Evolutionary conservation across 2,113 vertebrate genomes (phyloP).

Genomic region (Sinocyclocheilus rhinocerous): DNA sequence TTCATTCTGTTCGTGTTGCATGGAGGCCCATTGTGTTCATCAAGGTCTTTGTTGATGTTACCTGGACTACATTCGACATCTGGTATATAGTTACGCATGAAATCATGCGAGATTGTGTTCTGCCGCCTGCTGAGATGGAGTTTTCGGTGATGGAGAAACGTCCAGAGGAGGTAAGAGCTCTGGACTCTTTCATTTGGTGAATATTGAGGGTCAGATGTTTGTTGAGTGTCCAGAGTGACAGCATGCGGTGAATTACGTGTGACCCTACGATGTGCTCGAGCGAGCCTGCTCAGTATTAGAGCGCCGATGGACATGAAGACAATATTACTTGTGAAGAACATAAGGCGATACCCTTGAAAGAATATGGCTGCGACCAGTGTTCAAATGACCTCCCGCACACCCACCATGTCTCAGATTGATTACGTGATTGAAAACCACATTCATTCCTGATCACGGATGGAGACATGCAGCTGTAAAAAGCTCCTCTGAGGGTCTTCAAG

Average conservation of each 20-base stretch:
- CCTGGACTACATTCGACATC: not conserved
- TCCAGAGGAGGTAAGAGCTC: not conserved
- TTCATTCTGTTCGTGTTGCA: not conserved
- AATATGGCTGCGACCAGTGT: slow-evolving; percentile 33
- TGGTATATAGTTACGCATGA: not conserved
- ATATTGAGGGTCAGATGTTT: slow-evolving; percentile 14
- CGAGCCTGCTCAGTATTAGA: slow-evolving; percentile 15
- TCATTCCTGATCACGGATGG: slow-evolving; percentile 68
- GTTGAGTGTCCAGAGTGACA: slow-evolving; percentile 13
- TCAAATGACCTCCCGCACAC: slow-evolving; percentile 61
- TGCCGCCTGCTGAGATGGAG: not conserved
- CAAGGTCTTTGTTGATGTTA: not conserved
- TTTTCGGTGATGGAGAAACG: not conserved
- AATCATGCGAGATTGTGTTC: not conserved
- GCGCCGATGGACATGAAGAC: not conserved
- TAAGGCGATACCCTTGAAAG: slow-evolving; percentile 29
- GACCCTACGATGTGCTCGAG: slow-evolving; percentile 7
- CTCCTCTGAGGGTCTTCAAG: slow-evolving; percentile 45
- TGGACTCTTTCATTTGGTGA: slow-evolving; percentile 20
- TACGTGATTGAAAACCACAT: slow-evolving; percentile 68
- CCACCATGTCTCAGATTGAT: slow-evolving; percentile 69
- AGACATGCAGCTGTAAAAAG: slow-evolving; percentile 60
- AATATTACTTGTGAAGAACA: slow-evolving; percentile 13
- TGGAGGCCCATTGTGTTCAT: not conserved
- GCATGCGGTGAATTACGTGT: not conserved